Evolutionary conservation across 2,888 invertebrate species (phyloP), one percentile per base, ranked within the genome.

Genomic region (Leptinotarsa juncta): DNA sequence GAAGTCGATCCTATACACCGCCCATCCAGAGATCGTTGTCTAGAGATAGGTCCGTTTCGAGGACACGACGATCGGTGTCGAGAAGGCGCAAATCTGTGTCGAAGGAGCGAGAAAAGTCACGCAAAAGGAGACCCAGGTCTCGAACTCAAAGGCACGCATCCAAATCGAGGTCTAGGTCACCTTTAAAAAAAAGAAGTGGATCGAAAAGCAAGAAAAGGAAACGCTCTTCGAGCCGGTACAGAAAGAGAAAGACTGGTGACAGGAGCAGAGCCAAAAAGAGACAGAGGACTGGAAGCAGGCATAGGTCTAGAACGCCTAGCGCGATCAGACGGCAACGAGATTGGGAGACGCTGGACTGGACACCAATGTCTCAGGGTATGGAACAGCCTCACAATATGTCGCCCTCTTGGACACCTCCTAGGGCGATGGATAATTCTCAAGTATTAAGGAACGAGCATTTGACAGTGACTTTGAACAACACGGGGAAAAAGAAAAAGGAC

Each of bases 381-480:
- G 83, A 70, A 16, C 62, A 83, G 3, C 86, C 83, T 42, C 80
- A 82, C 50, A 79, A 82, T 62, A 76, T 83, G 53, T 87, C 88
- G 4, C 86, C 89, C 0, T 90, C 91, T 0, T 93, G 92, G 92
- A 93, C 94, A 20, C 93, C 93, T 18, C 92, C 92, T 0, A 82
- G 90, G 42, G 86, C 88, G 1, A 82, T 89, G 42, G 85, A 84
- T 23, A 78, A 81, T 77, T 23, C 75, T 1, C 77, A 79, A 0
- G 83, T 84, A 14, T 87, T 89, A 10, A 86, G 85, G 79, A 90
- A 89, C 4, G 90, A 90, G 83, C 91, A 90, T 86, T 83, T 91
- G 74, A 91, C 91, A 0, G 92, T 91, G 1, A 91, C 91, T 73
- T 84, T 92, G 2, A 90, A 91, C 0, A 91, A 91, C 79, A 90